Percentiles rank a stretch among this genome's conserved stretches.
phyloP scores from a whole-genome alignment of 2,113 vertebrate species.

The Oncorhynchus gorbuscha region DNA sequence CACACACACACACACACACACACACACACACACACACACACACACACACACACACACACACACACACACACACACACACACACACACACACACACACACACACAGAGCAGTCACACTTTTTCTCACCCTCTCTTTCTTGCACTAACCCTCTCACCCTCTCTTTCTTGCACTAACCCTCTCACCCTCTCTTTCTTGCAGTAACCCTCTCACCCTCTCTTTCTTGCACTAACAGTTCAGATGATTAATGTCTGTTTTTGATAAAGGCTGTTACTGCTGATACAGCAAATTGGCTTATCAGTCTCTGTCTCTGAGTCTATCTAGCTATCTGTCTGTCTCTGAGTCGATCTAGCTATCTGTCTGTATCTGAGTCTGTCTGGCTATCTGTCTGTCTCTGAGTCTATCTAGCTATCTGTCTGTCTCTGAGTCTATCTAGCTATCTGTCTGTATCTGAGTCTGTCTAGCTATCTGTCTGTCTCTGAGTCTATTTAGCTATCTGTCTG shows the following conservation, averaged over 20 bases:
- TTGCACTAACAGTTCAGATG: background rate
- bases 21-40: slow-evolving; percentile 5
- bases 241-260: slow-evolving; percentile 8
- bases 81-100: slow-evolving; percentile 2
- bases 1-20: slow-evolving; percentile 2
- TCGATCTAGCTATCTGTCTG: too few relatives aligned
- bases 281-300: slow-evolving; percentile 7
- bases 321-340: too few relatives aligned
- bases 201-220: slow-evolving; percentile 5
- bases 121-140: slow-evolving; percentile 6
- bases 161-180: background rate
- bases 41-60: background rate
- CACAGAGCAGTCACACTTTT: background rate
- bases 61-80: slow-evolving; percentile 14
- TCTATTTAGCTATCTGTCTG: too few relatives aligned
- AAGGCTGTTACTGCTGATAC: background rate
- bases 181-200: background rate
- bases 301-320: background rate
- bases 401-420: background rate
- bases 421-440: background rate
- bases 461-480: too few relatives aligned
- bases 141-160: background rate
- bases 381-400: background rate
- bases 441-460: too few relatives aligned
- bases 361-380: too few relatives aligned